Conservation (phyloP, 2,888 invertebrate genomes). For the Cerastis leucographa region DNA sequence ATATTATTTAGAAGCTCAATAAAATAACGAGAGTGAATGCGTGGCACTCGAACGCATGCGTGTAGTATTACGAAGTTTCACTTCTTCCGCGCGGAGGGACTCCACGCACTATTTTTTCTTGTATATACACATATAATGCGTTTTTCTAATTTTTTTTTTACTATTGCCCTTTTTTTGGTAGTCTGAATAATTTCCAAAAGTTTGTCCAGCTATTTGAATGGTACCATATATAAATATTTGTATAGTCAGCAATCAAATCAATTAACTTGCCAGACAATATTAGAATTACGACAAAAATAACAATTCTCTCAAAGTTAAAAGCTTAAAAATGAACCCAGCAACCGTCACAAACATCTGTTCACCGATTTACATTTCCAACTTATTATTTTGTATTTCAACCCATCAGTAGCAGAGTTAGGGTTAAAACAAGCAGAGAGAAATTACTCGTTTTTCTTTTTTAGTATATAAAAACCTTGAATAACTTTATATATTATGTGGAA, state of each 20-base stretch:
- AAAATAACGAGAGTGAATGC: no score
- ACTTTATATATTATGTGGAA: not conserved
- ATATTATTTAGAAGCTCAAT: no score
- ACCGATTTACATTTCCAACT: constrained; percentile 69
- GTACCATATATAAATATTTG: no score
- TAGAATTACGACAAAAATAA: constrained; percentile 39
- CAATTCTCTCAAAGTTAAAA: constrained; percentile 42
- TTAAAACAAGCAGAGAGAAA: constrained; percentile 25
- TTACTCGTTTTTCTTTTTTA: not conserved
- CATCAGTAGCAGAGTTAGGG: constrained; percentile 42
- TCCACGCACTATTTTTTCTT: no score
- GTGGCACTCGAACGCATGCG: no score
- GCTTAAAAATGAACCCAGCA: constrained; percentile 64
- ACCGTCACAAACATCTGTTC: constrained; percentile 68
- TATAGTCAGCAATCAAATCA: not conserved
- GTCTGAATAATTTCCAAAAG: no score
- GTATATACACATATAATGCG: no score
- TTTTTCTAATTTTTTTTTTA: no score
- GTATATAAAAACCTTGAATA: not conserved
- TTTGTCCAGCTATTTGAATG: no score
- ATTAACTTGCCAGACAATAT: constrained; percentile 22
- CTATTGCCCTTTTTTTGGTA: no score
- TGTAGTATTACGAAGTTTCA: no score
- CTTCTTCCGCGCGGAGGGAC: no score
- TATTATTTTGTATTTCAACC: constrained; percentile 60